Evolutionary conservation across 2,888 invertebrate genomes (phyloP).

Genomic region (Pasiphila rectangulata): DNA sequence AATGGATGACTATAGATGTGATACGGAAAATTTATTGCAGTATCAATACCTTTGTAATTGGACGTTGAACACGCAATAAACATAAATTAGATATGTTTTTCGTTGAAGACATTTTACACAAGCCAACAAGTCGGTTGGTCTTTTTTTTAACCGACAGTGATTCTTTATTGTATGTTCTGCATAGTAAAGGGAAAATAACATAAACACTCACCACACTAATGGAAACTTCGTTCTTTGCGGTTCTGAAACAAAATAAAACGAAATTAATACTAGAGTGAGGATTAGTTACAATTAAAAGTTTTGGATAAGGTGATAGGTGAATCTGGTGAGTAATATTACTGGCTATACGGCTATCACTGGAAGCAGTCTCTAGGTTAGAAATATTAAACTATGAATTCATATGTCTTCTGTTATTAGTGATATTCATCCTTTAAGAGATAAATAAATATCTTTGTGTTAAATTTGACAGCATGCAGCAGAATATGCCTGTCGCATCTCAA

Average conservation of each 20-base stretch:
- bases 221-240: slow-evolving; percentile 11
- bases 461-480: too few species aligned
- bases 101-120: neutral
- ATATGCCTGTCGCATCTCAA: slow-evolving; percentile 10
- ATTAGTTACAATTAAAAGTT: neutral
- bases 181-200: neutral
- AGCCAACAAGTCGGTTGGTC: too few species aligned
- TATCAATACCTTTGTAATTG: slow-evolving; percentile 5
- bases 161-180: too few species aligned
- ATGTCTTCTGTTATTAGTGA: too few species aligned
- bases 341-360: too few species aligned
- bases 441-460: too few species aligned
- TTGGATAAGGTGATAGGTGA: too few species aligned
- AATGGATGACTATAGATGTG: slow-evolving; percentile 16
- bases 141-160: too few species aligned
- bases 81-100: slow-evolving; percentile 8
- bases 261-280: slow-evolving; percentile 5
- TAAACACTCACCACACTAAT: slow-evolving; percentile 23
- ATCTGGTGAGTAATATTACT: too few species aligned
- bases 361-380: too few species aligned
- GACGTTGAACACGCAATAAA: slow-evolving; percentile 5
- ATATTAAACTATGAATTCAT: too few species aligned
- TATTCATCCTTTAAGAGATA: too few species aligned
- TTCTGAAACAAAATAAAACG: slow-evolving; percentile 26
- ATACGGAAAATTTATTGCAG: slow-evolving; percentile 20